phyloP scores from a whole-genome alignment of 2,113 vertebrate genomes.

The Willisornis vidua region DNA sequence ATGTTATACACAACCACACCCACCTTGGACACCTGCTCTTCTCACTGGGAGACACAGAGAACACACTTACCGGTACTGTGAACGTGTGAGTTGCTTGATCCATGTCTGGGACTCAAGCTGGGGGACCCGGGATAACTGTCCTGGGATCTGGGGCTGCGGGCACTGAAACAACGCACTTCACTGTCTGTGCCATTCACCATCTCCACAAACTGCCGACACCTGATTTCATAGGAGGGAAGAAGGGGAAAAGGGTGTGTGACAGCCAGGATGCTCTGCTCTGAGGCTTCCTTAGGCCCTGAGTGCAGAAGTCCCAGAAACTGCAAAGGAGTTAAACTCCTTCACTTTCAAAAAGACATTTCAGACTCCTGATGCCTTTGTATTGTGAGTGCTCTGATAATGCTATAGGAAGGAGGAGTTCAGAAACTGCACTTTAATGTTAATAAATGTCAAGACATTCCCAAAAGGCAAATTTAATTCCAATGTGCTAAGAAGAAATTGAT shows the following conservation, averaged over 20 bases:
- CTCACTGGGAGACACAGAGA: background rate
- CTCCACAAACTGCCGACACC: conserved; percentile 98
- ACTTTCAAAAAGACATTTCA: background rate
- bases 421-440: background rate
- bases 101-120: conserved; percentile 89
- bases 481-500: background rate
- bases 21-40: background rate
- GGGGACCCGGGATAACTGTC: conserved; percentile 94
- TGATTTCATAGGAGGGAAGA: conserved; percentile 30
- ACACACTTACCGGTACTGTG: conserved; percentile 84
- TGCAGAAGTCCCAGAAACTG: background rate
- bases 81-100: conserved; percentile 86
- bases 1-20: background rate
- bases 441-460: background rate
- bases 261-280: background rate
- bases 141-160: conserved; percentile 94
- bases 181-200: conserved; percentile 99
- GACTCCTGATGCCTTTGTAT: background rate
- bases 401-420: background rate
- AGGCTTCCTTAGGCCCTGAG: background rate
- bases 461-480: background rate
- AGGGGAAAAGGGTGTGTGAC: background rate
- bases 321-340: background rate
- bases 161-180: conserved; percentile 90
- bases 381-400: background rate